Conservation (phyloP, 2,113 vertebrate species). For the Verasper variegatus region DNA sequence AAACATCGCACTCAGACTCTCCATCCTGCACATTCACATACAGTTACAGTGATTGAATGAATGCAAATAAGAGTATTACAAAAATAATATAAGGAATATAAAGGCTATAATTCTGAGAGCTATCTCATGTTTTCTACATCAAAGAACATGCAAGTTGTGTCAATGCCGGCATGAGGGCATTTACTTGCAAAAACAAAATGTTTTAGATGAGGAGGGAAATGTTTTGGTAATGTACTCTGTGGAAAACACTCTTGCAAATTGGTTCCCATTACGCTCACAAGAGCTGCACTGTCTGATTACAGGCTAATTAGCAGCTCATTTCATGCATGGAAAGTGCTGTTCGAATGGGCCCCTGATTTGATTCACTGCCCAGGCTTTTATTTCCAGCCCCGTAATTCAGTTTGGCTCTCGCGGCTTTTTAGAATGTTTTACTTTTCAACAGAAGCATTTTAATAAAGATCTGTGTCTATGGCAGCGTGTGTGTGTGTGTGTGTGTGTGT, state of each 20-base stretch:
- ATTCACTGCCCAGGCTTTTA: constrained; percentile 76
- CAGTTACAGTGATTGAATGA: background rate
- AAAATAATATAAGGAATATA: too few species aligned
- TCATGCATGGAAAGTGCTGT: constrained; percentile 78
- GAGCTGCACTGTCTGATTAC: constrained; percentile 81
- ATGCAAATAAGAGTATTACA: too few species aligned
- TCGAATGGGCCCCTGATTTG: constrained; percentile 73
- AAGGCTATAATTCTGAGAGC: too few species aligned
- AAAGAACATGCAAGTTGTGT: constrained; percentile 18
- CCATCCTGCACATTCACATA: constrained; percentile 76
- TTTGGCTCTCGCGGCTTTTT: constrained; percentile 62
- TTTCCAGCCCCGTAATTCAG: constrained; percentile 66
- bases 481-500: constrained; percentile 13
- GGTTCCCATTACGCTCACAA: constrained; percentile 79
- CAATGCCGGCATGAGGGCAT: constrained; percentile 45
- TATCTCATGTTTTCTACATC: too few species aligned
- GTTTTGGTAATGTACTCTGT: constrained; percentile 72
- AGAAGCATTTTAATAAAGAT: constrained; percentile 60
- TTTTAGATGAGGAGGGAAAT: constrained; percentile 64
- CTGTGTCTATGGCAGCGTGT: constrained; percentile 9
- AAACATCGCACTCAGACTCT: constrained; percentile 83
- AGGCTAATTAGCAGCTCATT: constrained; percentile 82
- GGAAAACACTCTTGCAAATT: constrained; percentile 79
- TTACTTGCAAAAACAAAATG: constrained; percentile 60
- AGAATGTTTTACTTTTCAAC: constrained; percentile 65